Evolutionary conservation across 2,113 vertebrate species (phyloP).

Genomic region (Talpa occidentalis): DNA sequence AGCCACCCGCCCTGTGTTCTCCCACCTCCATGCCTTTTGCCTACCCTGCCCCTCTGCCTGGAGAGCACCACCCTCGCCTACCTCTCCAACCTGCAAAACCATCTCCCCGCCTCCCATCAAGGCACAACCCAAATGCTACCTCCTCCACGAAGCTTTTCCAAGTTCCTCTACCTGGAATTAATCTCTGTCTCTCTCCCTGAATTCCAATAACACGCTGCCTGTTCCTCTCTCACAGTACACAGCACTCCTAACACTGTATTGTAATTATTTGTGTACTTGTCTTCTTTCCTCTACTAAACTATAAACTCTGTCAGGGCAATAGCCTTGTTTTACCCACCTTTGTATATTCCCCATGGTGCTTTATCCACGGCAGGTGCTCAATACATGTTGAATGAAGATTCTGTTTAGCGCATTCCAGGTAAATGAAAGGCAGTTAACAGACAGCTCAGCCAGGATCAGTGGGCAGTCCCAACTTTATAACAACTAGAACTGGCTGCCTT

Average conservation of each 20-base stretch:
- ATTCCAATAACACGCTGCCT: constrained; percentile 32
- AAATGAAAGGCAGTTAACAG: background rate
- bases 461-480: background rate
- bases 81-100: background rate
- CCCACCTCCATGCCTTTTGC: background rate
- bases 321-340: background rate
- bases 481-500: background rate
- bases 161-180: background rate
- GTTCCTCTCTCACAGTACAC: background rate
- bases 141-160: background rate
- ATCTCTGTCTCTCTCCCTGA: background rate
- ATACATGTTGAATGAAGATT: background rate
- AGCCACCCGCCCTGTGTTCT: background rate
- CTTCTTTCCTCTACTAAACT: constrained; percentile 48
- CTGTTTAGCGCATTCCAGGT: background rate
- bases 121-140: background rate
- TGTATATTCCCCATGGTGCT: background rate
- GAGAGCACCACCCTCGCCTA: background rate
- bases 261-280: constrained; percentile 49
- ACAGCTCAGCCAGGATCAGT: background rate
- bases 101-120: background rate
- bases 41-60: background rate
- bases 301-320: constrained; percentile 9
- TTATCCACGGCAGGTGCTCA: background rate
- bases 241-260: background rate